Evolutionary conservation across 2,888 invertebrate species (phyloP).

Genomic region (Vanessa cardui): DNA sequence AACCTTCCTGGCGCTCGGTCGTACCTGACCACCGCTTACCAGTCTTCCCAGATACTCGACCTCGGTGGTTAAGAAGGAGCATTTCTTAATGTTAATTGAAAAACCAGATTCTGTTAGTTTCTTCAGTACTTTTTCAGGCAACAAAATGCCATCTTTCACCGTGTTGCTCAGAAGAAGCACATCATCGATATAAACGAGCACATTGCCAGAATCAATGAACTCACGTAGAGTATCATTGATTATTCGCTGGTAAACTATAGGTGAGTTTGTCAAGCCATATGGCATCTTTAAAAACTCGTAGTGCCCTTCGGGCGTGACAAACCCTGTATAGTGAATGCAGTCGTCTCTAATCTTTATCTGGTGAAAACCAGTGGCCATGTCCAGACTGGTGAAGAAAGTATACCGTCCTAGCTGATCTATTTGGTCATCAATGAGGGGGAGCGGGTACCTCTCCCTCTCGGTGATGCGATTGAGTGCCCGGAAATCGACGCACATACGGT

Average conservation of each 20-base stretch:
- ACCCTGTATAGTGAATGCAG: conserved; percentile 20
- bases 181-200: conserved; percentile 36
- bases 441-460: conserved; percentile 34
- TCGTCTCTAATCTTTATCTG: conserved; percentile 31
- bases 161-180: conserved; percentile 24
- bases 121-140: conserved; percentile 17
- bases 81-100: conserved; percentile 41
- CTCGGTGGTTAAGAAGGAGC: conserved; percentile 35
- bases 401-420: conserved; percentile 24
- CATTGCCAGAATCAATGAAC: conserved; percentile 25
- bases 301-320: conserved; percentile 35
- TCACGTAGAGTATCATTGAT: conserved; percentile 22
- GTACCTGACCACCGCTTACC: conserved; percentile 42
- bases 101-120: conserved; percentile 40
- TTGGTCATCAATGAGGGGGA: conserved; percentile 33
- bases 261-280: conserved; percentile 33
- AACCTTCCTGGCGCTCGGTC: conserved; percentile 43
- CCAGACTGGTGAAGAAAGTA: conserved; percentile 34
- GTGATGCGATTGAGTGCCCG: too few relatives aligned
- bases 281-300: conserved; percentile 39
- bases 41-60: conserved; percentile 44
- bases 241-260: conserved; percentile 29
- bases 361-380: conserved; percentile 5
- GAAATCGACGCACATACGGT: too few relatives aligned
- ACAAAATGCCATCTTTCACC: conserved; percentile 12